Evolutionary conservation across 1,140 invertebrate species (phyloP), one percentile per base, ranked within the genome.

Genomic region (Formica selysi): DNA sequence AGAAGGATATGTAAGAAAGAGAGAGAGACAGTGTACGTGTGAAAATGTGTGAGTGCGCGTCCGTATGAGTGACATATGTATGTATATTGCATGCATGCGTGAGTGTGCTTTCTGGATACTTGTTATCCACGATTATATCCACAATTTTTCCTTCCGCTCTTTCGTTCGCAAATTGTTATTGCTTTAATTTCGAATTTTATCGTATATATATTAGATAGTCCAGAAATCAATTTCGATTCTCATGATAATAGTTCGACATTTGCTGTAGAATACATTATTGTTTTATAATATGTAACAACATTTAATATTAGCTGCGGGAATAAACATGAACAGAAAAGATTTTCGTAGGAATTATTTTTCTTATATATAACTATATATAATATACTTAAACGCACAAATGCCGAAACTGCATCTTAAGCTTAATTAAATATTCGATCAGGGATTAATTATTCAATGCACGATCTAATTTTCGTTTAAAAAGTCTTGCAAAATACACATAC

Each of bases 201-300:
- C 76, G 11, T 78, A 41, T 64, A 51, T 61, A 61, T 65, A 65
- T 65, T 32, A 48, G 11, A 41, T 78, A 19, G 11, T 48, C 76
- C 61, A 78, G 29, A 78, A 78, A 65, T 65, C 64, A 78, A 78
- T 65, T 78, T 65, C 76, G 38, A 38, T 44, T 78, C 59, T 78
- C 76, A 78, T 78, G 38, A 65, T 64, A 44, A 78, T 78, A 78
- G 59, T 59, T 78, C 61, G 48, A 78, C 41, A 78, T 44, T 48
- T 78, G 74, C 74, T 78, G 61, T 65, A 78, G 76, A 78, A 48
- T 76, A 76, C 38, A 44, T 48, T 65, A 78, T 78, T 78, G 76
- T 78, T 78, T 65, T 26, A 65, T 78, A 78, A 78, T 65, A 78
- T 78, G 61, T 78, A 44, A 59, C 64, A 78, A 65, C 41, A 44